Evolutionary conservation across 2,113 vertebrate genomes (phyloP).

Genomic region (Macrotus californicus): DNA sequence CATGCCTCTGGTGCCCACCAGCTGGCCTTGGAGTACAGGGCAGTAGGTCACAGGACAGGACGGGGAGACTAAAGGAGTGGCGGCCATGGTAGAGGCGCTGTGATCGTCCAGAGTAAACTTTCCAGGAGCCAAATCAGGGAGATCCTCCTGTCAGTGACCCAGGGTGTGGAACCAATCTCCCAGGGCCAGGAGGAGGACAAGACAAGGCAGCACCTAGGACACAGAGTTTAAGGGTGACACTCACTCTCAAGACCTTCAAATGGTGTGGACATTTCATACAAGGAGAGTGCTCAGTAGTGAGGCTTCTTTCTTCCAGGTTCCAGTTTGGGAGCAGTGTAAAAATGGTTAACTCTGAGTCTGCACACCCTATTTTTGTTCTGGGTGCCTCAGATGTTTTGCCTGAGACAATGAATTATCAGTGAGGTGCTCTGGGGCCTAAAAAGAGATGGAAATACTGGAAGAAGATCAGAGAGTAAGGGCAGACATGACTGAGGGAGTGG

Average conservation of each 20-base stretch:
- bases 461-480: slow-evolving; percentile 53
- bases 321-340: background rate
- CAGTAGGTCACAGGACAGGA: rapidly evolving
- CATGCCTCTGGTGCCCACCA: background rate
- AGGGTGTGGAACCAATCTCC: rapidly evolving
- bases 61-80: background rate
- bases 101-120: background rate
- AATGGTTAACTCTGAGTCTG: background rate
- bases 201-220: too few relatives aligned
- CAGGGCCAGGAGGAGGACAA: background rate
- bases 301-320: background rate
- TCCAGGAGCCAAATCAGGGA: background rate
- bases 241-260: background rate
- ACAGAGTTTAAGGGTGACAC: background rate
- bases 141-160: background rate
- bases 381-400: slow-evolving; percentile 8
- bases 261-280: background rate
- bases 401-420: background rate
- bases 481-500: slow-evolving; percentile 35
- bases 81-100: background rate
- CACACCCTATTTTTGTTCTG: background rate
- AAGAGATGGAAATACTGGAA: slow-evolving; percentile 45
- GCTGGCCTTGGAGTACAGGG: too few relatives aligned
- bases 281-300: background rate
- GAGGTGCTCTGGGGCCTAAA: background rate